Base-by-base conservation (phyloP, 1,140 invertebrate genomes). In the Zaprionus vittiger region DNA sequence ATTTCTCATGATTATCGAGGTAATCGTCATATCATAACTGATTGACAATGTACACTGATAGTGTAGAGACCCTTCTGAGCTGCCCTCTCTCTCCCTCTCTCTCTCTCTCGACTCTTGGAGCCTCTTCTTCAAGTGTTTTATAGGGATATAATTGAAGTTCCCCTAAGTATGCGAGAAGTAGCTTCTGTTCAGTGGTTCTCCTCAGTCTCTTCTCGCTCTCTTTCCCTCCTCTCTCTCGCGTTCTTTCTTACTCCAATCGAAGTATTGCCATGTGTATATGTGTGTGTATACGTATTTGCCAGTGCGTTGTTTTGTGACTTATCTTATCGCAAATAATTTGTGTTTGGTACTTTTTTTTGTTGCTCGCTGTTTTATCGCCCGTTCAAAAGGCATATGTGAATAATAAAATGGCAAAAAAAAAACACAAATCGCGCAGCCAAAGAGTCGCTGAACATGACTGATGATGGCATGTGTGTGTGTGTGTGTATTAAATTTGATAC, bases 291-390 rank as follows among this genome's bases (percentile, higher is more conserved):
- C 24, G 9, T 56, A 17, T 47, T 17, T 26, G 41, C n/a, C 20
- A 24, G 59, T 62, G 64, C 71, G 64, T 81, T 56, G 75, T 81
- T 75, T 68, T 68, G 26, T n/a, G 44, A 54, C 85, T 90, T 89
- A 89, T 89, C 85, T 89, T 89, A 89, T 89, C 85, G 76, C 72
- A 41, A 74, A 74, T 67, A 63, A 73, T 73, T 77, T 73, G 65
- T 80, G 66, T 80, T 80, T 73, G 68, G 67, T 67, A 54, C 65
- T 65, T 63, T 73, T 67, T 55, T 55, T 24, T 54, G 71, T 84
- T 85, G 79, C 81, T 85, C 82, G 83, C 79, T 68, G 6, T 84
- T 87, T 89, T 86, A 86, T 86, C 83, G 84, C 83, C 14, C 56
- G 37, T 68, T 73, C 80, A 87, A 87, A 47, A 83, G 70, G 80